Conservation (phyloP, 2,888 invertebrate species). For the Sinohyriopsis cumingii region DNA sequence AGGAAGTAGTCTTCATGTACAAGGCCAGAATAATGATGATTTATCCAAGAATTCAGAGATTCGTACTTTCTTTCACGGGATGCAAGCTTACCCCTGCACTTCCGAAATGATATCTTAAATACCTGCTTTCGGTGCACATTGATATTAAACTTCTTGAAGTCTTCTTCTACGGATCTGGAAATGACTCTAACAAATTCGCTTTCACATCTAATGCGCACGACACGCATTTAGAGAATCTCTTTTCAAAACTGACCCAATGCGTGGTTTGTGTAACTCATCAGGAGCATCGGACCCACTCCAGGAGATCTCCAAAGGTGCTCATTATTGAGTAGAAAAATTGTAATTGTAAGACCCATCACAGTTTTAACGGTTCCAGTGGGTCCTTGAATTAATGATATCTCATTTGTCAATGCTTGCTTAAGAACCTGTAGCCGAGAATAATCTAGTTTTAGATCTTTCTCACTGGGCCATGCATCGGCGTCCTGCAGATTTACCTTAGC, state of each 20-base stretch:
- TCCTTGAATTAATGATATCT: slow-evolving; percentile 55
- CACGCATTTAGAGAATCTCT: slow-evolving; percentile 63
- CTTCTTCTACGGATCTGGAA: too few species aligned
- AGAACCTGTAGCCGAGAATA: slow-evolving; percentile 49
- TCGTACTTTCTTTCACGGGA: too few species aligned
- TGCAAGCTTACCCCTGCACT: too few species aligned
- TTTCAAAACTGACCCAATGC: slow-evolving; percentile 89
- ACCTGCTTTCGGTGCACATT: too few species aligned
- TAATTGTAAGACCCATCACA: slow-evolving; percentile 44
- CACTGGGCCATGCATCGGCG: slow-evolving; percentile 37
- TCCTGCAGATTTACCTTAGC: not conserved
- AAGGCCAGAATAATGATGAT: slow-evolving; percentile 6
- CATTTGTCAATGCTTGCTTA: slow-evolving; percentile 41
- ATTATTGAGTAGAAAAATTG: slow-evolving; percentile 78
- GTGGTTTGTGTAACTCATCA: slow-evolving; percentile 89
- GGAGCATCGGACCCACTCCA: slow-evolving; percentile 78
- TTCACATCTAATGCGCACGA: not conserved
- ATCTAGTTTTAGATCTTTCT: slow-evolving; percentile 41
- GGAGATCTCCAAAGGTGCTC: slow-evolving; percentile 15
- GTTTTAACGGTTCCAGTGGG: slow-evolving; percentile 55
- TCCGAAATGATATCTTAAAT: too few species aligned
- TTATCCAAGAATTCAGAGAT: not conserved
- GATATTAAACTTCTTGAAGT: too few species aligned
- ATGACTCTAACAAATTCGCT: too few species aligned
- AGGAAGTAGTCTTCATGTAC: slow-evolving; percentile 4